Evolutionary conservation across 2,888 invertebrate genomes (phyloP), one percentile per base, ranked within the genome.

Genomic region (Melikaiella ostensackeni): DNA sequence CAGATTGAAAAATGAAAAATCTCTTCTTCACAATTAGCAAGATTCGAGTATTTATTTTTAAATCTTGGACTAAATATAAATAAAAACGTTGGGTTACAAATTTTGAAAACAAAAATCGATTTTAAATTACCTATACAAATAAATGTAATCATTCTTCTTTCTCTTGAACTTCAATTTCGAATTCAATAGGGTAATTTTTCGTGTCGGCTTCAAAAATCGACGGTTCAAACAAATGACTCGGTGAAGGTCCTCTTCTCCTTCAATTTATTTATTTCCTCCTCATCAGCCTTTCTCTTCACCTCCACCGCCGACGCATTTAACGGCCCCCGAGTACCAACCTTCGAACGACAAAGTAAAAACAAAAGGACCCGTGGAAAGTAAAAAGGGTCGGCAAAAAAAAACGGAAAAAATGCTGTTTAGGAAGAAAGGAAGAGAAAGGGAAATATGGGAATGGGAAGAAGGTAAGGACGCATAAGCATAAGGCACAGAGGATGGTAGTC

Each of bases 181-280:
- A 70, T 50, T 50, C 50, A 50, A 70, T 33, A 33, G 46, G 74
- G 70, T 77, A 77, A 77, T 74, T 73, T 62, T 70, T 70, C 50
- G 50, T 50, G 70, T 70, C 30, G n/a, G 70, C 50, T 50, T 70
- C 9, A 21, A 82, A 83, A 86, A 86, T 86, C 87, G 85, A 87
- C 88, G 85, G 84, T 75, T 85, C 83, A 85, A 86, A 88, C 87
- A 89, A 88, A 88, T 87, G 87, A 87, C 87, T 88, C 86, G 82
- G 86, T 88, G 86, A 86, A 81, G 79, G 75, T 21, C 70, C 50
- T 55, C 5, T 50, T 35, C 63, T 46, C 19, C n/a, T 70, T 42
- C 35, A 70, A 46, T 70, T 70, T 50, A 70, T 63, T 70, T 70
- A 46, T 70, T 70, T 46, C 46, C 24, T 33, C 76, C 64, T 79